phyloP scores from a whole-genome alignment of 2,797 vertebrate species.

The Ceyx erithaca region DNA sequence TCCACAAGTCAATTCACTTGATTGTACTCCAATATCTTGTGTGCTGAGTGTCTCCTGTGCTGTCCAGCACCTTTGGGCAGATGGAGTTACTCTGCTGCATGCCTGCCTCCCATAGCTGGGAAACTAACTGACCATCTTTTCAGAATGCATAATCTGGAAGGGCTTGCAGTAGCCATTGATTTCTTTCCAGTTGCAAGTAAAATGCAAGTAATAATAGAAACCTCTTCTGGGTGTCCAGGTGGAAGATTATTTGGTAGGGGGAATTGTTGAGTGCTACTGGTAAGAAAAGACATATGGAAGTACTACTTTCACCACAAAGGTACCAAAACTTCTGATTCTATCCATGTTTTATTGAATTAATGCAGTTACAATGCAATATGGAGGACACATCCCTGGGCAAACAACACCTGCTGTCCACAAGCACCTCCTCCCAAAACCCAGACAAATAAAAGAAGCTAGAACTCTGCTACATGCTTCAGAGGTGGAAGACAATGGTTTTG shows the following conservation, averaged over 20 bases:
- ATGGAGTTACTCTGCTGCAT: background rate
- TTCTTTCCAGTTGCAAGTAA: background rate
- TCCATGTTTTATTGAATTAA: slow-evolving; percentile 47
- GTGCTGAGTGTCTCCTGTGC: fast-evolving
- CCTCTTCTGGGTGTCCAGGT: background rate
- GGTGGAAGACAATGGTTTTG: background rate
- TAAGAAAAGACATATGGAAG: background rate
- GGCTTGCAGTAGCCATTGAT: background rate
- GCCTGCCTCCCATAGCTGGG: background rate
- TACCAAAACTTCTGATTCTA: background rate
- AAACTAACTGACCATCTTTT: background rate
- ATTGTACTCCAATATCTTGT: background rate
- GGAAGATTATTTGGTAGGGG: background rate
- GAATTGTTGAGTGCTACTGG: background rate
- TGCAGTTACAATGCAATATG: background rate
- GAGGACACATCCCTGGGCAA: background rate
- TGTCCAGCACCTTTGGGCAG: background rate
- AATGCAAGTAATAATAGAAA: background rate
- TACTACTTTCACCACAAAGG: background rate
- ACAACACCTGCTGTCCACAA: background rate
- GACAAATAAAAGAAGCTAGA: background rate
- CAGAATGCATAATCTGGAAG: background rate
- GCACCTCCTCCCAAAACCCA: background rate
- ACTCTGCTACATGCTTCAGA: background rate
- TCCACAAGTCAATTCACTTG: background rate